Percentiles rank a stretch among this genome's conserved stretches.
These are phyloP conservation scores for Lepeophtheirus salmonis DNA, from an alignment of 1,140 invertebrate species.

Conservation along the genomic window DNA sequence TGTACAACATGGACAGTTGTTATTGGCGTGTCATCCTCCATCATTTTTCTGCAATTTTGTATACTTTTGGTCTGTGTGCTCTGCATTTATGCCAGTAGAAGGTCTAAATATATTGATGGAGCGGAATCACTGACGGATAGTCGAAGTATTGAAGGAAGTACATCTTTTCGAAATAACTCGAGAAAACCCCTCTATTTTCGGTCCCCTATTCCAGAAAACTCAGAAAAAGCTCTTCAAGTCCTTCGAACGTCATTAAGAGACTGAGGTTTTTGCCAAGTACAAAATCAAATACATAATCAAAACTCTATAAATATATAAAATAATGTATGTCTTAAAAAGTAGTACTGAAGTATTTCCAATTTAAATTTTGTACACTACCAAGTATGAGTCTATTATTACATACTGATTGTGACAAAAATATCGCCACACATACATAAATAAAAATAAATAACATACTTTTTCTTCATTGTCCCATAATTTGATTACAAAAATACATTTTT, in stretches of 20 bases:
- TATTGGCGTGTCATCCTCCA: background rate
- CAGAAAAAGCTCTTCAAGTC: background rate
- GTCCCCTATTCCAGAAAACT: background rate
- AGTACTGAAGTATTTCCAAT: too few relatives aligned
- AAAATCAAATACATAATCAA: too few relatives aligned
- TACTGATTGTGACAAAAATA: too few relatives aligned
- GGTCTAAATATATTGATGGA: background rate
- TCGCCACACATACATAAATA: too few relatives aligned
- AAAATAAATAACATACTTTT: too few relatives aligned
- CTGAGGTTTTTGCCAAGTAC: background rate
- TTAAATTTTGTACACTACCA: too few relatives aligned
- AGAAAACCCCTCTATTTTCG: background rate
- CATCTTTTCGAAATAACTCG: background rate
- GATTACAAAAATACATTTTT: too few relatives aligned
- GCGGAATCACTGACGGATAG: background rate
- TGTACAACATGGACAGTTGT: slow-evolving; percentile 14
- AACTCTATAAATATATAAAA: too few relatives aligned
- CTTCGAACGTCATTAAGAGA: background rate
- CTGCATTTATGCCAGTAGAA: slow-evolving; percentile 9
- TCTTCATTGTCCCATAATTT: too few relatives aligned
- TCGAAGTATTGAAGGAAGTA: background rate
- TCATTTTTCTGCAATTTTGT: slow-evolving; percentile 16
- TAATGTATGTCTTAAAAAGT: too few relatives aligned
- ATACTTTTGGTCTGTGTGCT: slow-evolving; percentile 15
- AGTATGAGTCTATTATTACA: too few relatives aligned